These are phyloP conservation scores for Nylanderia fulva DNA, from an alignment of 1,140 invertebrate species.

Conservation along the genomic window DNA sequence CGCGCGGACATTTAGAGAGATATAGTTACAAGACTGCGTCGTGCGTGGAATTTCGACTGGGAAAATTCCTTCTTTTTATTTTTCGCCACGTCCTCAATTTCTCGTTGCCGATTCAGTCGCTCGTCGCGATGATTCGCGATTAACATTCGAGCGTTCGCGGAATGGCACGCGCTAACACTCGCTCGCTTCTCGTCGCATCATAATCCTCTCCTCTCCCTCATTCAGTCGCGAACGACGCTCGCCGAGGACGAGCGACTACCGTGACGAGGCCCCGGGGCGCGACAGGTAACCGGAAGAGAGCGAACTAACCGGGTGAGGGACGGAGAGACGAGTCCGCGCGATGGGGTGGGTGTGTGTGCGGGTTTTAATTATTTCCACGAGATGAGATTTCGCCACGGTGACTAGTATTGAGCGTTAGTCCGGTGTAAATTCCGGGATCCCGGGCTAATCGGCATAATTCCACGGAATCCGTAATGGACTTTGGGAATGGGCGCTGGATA, in stretches of 20 bases:
- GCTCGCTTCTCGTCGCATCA: slow-evolving; percentile 38
- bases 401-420: slow-evolving; percentile 76
- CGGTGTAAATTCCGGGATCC: slow-evolving; percentile 76
- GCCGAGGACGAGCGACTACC: slow-evolving; percentile 21
- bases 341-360: slow-evolving; percentile 59
- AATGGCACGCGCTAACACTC: background rate
- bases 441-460: slow-evolving; percentile 79
- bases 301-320: background rate
- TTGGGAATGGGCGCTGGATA: slow-evolving; percentile 68
- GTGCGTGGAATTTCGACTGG: background rate
- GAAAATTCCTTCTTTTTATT: background rate
- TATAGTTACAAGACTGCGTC: slow-evolving; percentile 39
- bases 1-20: slow-evolving; percentile 4
- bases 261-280: slow-evolving; percentile 35
- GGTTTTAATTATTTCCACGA: slow-evolving; percentile 79
- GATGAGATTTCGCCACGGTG: slow-evolving; percentile 75
- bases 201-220: slow-evolving; percentile 61
- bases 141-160: slow-evolving; percentile 14
- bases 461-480: slow-evolving; percentile 79
- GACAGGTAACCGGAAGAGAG: slow-evolving; percentile 69
- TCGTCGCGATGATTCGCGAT: slow-evolving; percentile 19
- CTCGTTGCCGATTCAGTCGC: background rate
- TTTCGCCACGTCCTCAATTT: slow-evolving; percentile 10
- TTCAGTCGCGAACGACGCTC: slow-evolving; percentile 51
- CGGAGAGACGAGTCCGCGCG: slow-evolving; percentile 5